Base-by-base conservation (phyloP, 1,140 invertebrate genomes). In the Trypoxylus dichotomus region DNA sequence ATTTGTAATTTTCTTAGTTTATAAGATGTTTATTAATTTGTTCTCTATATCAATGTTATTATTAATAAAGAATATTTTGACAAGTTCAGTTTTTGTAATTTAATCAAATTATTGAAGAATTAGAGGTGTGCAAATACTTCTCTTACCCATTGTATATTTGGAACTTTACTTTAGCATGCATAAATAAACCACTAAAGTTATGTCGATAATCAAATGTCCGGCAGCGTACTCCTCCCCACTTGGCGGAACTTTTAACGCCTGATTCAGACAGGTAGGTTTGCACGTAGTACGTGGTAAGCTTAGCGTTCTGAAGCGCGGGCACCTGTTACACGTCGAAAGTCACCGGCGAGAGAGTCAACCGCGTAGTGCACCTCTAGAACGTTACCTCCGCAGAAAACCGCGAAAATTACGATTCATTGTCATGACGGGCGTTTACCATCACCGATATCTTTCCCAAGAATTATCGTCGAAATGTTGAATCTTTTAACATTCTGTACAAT, bases 251-350 rank as follows among this genome's bases (percentile, higher is more conserved):
- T 68, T 68, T 68, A 68, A 68, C 60, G 60, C 21, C 3, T 68
- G 60, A 68, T 68, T 68, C 60, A 68, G 24, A 68, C 60, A 68
- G 60, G 60, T 68, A 68, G 8, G 60, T 68, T 32, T 32, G 32
- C 32, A 32, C 32, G 32, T 32, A 32, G 24, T 68, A 68, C 60
- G 60, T 68, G 60, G 21, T 21, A 68, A 68, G 21, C 60, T 10
- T 7, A 32, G 32, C 32, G 25, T 29, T 13, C 60, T n/a, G 60
- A 25, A 68, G 3, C 6, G 60, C 8, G 24, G 8, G 60, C 60
- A 68, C 60, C 60, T 68, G 60, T 68, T 68, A 27, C 60, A 68
- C 11, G 24, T 68, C 21, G 24, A 7, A 27, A 29, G 21, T 68
- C 47, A 54, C 11, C n/a, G 25, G 10, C 24, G 60, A 7, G 60